Percentiles rank a stretch among this genome's conserved stretches.
Evolutionary conservation across 2,797 vertebrate genomes (phyloP).

Genomic region (Pseudochaenichthys georgianus): DNA sequence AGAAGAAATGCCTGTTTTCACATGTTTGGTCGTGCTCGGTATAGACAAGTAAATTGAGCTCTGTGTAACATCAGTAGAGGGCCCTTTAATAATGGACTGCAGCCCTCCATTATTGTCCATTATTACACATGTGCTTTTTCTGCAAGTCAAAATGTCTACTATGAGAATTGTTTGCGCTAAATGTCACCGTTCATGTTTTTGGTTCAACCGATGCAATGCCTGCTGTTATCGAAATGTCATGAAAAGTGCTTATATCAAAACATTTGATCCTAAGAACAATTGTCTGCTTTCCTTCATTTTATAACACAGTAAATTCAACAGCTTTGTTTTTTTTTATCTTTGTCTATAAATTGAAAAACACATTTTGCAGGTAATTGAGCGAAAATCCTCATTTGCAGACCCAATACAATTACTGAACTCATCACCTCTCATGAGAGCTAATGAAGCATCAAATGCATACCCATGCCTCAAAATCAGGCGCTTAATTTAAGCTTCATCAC

Average conservation of each 20-base stretch:
- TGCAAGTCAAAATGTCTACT: background rate
- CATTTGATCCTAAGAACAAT: background rate
- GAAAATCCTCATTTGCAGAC: conserved; percentile 11
- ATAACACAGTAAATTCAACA: background rate
- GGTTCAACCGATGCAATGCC: background rate
- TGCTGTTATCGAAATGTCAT: background rate
- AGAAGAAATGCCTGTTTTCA: background rate
- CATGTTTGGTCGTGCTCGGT: background rate
- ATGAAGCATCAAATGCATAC: conserved; percentile 39
- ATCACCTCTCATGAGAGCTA: conserved; percentile 40
- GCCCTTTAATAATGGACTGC: background rate
- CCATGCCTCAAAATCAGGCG: conserved; percentile 26
- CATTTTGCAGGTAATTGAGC: conserved; percentile 10
- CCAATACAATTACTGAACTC: conserved; percentile 17
- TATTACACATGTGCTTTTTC: background rate
- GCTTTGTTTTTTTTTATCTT: background rate
- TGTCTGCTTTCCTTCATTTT: background rate
- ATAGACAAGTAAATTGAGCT: background rate
- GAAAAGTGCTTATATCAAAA: background rate
- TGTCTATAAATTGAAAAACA: conserved; percentile 8
- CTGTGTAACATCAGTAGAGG: background rate
- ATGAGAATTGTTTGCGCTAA: background rate
- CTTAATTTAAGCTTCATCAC: conserved; percentile 18
- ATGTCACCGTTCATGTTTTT: background rate
- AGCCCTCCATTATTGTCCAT: background rate